Percentiles rank a stretch among this genome's conserved stretches.
phyloP scores from a whole-genome alignment of 1,140 invertebrate genomes.

The Zaprionus ornatus region DNA sequence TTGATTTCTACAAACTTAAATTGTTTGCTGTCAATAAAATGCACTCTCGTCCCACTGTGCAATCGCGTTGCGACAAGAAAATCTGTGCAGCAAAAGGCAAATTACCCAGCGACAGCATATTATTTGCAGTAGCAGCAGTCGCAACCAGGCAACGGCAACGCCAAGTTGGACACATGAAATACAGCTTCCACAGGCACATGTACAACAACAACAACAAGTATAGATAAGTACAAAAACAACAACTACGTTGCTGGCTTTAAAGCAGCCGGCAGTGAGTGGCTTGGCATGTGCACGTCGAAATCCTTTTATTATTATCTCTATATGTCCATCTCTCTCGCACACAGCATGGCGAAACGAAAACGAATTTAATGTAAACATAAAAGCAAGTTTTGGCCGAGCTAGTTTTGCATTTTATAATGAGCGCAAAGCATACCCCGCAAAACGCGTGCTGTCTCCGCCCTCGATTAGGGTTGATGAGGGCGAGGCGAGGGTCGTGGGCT shows the following conservation, averaged over 20 bases:
- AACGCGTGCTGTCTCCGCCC: constrained; percentile 1
- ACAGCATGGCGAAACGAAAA: background rate
- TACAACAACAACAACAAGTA: constrained; percentile 17
- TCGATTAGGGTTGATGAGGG: constrained; percentile 48
- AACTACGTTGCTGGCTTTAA: constrained; percentile 30
- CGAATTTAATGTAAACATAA: constrained; percentile 75
- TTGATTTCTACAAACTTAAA: background rate
- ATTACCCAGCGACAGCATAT: constrained; percentile 64
- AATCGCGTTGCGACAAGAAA: constrained; percentile 29
- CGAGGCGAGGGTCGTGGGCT: constrained; percentile 17
- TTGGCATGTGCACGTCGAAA: constrained; percentile 37
- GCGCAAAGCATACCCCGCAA: constrained; percentile 24
- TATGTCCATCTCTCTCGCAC: background rate
- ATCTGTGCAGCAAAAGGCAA: constrained; percentile 65
- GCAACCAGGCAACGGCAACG: constrained; percentile 4
- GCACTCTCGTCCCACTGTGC: constrained; percentile 12
- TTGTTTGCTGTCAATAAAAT: background rate
- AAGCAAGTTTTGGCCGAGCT: constrained; percentile 64
- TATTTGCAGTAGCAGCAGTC: constrained; percentile 60
- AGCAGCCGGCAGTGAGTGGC: constrained; percentile 18
- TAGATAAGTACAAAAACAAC: constrained; percentile 5
- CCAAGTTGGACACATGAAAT: constrained; percentile 54
- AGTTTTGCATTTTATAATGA: constrained; percentile 76
- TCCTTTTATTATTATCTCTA: constrained; percentile 62
- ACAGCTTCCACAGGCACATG: constrained; percentile 27